Percentiles rank a stretch among this genome's conserved stretches.
phyloP scores from a whole-genome alignment of 2,113 vertebrate genomes.

The Notarius quadriscutis region DNA sequence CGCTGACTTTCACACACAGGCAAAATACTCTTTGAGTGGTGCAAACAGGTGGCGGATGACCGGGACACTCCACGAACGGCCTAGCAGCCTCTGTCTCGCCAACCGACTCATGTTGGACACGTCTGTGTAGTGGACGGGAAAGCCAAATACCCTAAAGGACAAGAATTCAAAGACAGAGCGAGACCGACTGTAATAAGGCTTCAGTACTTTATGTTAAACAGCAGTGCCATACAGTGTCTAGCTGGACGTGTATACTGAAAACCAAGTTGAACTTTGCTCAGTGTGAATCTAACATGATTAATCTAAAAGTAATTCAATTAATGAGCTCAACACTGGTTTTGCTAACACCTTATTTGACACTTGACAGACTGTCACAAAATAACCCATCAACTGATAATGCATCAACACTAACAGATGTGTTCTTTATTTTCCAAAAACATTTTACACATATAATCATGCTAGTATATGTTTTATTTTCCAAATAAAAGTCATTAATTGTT shows the following conservation, averaged over 20 bases:
- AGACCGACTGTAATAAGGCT: background rate
- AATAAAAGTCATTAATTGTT: background rate
- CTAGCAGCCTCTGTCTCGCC: slow-evolving; percentile 95
- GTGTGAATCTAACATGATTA: background rate
- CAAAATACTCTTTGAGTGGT: slow-evolving; percentile 98
- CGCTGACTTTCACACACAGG: slow-evolving; percentile 81
- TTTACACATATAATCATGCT: background rate
- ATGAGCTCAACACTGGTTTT: background rate
- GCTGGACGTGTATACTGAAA: background rate
- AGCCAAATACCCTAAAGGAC: slow-evolving; percentile 84
- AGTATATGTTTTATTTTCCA: background rate
- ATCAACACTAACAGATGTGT: background rate
- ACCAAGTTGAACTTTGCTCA: background rate
- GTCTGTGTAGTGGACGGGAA: slow-evolving; percentile 97
- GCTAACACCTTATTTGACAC: background rate
- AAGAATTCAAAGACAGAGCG: background rate
- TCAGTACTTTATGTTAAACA: background rate
- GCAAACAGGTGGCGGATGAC: slow-evolving; percentile 98
- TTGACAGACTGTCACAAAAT: no score
- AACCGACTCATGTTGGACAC: slow-evolving; percentile 99
- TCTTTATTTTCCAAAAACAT: background rate
- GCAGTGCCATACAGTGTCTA: background rate
- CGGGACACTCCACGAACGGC: slow-evolving; percentile 95
- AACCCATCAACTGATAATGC: background rate
- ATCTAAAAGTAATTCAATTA: background rate